These are phyloP conservation scores for Osmoderma eremita DNA, from an alignment of 2,888 invertebrate genomes.

Conservation along the genomic window DNA sequence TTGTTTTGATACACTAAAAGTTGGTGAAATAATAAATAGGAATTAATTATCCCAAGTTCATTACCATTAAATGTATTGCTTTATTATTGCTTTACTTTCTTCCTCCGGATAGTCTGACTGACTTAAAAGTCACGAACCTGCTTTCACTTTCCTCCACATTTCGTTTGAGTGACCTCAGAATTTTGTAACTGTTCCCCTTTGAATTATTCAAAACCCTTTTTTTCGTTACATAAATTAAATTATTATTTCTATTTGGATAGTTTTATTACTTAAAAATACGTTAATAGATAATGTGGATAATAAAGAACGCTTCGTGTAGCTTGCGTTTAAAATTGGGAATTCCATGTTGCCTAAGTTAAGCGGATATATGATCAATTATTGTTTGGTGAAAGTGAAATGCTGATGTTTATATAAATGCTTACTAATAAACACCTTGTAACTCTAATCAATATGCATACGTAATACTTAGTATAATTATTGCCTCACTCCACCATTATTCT, in stretches of 20 bases:
- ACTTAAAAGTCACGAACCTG: constrained; percentile 14
- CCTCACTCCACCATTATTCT: neutral
- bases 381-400: constrained; percentile 50
- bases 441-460: constrained; percentile 38
- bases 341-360: constrained; percentile 49
- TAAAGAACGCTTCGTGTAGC: no score
- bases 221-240: neutral
- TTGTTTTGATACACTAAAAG: no score
- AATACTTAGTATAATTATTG: constrained; percentile 1
- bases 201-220: no score
- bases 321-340: constrained; percentile 42
- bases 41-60: neutral
- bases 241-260: neutral
- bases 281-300: no score
- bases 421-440: constrained; percentile 43
- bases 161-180: neutral
- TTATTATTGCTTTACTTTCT: neutral
- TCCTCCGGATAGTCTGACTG: neutral
- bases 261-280: neutral
- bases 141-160: constrained; percentile 29
- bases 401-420: neutral
- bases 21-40: no score
- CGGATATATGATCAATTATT: constrained; percentile 46
- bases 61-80: neutral
- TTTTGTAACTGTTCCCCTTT: constrained; percentile 8